Conservation (phyloP, 2,888 invertebrate genomes). For the Calameuta idolon region DNA sequence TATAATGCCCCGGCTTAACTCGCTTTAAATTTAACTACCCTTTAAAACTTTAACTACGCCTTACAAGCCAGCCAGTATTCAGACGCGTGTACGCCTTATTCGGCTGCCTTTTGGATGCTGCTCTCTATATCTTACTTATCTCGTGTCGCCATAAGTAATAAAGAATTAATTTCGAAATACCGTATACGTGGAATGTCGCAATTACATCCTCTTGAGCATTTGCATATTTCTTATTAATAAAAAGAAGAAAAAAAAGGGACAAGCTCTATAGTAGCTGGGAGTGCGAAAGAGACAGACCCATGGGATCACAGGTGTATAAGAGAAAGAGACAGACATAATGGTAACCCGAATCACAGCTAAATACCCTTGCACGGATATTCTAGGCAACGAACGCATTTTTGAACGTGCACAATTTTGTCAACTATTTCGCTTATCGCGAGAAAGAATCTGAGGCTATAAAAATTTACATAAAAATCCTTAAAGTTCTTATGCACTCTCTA, state of each 20-base stretch:
- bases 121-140: slow-evolving; percentile 30
- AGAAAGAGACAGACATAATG: not conserved
- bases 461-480: not conserved
- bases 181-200: not conserved
- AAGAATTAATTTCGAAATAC: not conserved
- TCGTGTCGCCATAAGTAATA: not conserved
- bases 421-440: not conserved
- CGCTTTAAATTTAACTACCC: slow-evolving; percentile 62
- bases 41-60: slow-evolving; percentile 54
- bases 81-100: not conserved
- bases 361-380: not conserved
- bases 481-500: not conserved
- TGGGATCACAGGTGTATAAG: not conserved
- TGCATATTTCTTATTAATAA: not conserved
- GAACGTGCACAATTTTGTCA: not conserved
- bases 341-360: not conserved
- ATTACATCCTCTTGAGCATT: not conserved
- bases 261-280: not conserved
- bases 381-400: not conserved
- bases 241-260: not conserved
- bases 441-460: not conserved
- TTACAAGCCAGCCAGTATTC: slow-evolving; percentile 36
- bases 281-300: not conserved
- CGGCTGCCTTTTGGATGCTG: not conserved
- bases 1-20: slow-evolving; percentile 52